Conservation (phyloP, 2,888 invertebrate species). For the Venustoraphidia nigricollis region DNA sequence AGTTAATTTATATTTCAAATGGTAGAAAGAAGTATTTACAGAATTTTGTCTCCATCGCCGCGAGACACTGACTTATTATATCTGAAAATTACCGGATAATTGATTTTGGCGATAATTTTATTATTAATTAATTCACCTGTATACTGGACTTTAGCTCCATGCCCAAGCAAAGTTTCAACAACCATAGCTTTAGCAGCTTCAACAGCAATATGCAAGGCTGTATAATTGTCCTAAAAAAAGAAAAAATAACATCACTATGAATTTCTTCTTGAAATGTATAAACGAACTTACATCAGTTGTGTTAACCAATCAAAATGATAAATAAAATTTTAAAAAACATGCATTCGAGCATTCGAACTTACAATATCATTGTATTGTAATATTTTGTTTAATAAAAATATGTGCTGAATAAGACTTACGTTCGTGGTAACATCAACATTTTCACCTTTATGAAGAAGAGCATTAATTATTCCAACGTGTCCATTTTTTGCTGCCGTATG, state of each 20-base stretch:
- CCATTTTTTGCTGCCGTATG: conserved; percentile 96
- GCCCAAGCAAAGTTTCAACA: conserved; percentile 88
- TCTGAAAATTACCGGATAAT: too few species aligned
- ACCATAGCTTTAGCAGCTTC: conserved; percentile 86
- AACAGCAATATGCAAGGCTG: conserved; percentile 94
- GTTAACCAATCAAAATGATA: background rate
- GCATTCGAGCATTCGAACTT: too few species aligned
- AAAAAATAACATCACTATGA: conserved; percentile 10
- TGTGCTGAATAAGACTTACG: conserved; percentile 36
- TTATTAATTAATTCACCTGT: conserved; percentile 36
- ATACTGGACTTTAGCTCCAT: conserved; percentile 94
- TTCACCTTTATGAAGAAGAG: conserved; percentile 88
- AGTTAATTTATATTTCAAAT: too few species aligned
- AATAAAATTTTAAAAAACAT: too few species aligned
- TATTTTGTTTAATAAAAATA: too few species aligned
- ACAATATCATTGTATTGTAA: too few species aligned
- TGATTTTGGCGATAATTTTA: too few species aligned
- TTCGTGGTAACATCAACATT: conserved; percentile 91
- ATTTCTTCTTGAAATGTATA: background rate
- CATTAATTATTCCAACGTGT: conserved; percentile 93
- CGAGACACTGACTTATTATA: too few species aligned
- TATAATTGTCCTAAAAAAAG: conserved; percentile 74
- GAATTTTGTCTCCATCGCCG: too few species aligned
- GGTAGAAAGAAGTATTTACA: too few species aligned
- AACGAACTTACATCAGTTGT: background rate